Evolutionary conservation across 2,113 vertebrate species (phyloP).

Genomic region (Delphinapterus leucas): DNA sequence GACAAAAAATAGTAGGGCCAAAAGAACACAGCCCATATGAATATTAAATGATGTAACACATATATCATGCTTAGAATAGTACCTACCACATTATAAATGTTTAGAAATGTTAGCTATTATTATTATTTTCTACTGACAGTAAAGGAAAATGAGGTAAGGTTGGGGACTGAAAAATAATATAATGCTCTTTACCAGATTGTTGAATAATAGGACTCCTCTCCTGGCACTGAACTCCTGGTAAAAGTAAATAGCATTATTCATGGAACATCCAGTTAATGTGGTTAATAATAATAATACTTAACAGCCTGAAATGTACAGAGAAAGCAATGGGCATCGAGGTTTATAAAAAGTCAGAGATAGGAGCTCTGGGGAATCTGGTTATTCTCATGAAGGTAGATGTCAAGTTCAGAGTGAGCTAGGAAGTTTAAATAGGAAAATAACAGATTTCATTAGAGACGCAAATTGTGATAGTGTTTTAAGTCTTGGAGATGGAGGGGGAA

Average conservation of each 20-base stretch:
- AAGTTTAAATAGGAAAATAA: not conserved
- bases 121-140: not conserved
- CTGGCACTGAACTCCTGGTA: not conserved
- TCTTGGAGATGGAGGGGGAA: not conserved
- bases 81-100: not conserved
- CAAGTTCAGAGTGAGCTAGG: not conserved
- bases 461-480: not conserved
- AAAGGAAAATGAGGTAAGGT: not conserved
- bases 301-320: not conserved
- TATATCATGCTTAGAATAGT: not conserved
- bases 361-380: not conserved
- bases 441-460: not conserved
- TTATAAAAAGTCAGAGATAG: not conserved
- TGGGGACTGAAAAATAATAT: not conserved
- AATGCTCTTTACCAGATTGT: not conserved
- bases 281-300: not conserved
- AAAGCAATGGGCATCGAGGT: not conserved
- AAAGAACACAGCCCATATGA: not conserved
- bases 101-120: not conserved
- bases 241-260: not conserved
- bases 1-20: not conserved
- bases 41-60: not conserved
- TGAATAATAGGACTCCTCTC: not conserved
- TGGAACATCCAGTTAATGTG: not conserved
- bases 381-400: not conserved